Conservation (phyloP, 2,888 invertebrate species). For the Timema podura region DNA sequence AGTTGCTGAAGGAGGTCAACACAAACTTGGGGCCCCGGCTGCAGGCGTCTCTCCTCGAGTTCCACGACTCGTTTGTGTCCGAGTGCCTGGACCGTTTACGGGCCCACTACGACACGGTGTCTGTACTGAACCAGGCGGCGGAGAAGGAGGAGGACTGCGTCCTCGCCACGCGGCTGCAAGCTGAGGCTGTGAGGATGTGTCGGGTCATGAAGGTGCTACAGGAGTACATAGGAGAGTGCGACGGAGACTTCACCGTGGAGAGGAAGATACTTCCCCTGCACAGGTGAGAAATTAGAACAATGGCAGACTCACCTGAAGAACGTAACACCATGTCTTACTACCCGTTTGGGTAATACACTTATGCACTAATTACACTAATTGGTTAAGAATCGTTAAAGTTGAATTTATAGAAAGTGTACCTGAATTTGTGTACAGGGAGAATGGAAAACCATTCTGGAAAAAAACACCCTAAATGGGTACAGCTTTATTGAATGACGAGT, state of each 20-base stretch:
- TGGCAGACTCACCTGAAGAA: too few species aligned
- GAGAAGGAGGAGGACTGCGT: conserved; percentile 45
- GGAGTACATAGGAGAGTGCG: conserved; percentile 94
- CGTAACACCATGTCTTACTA: too few species aligned
- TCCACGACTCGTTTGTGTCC: conserved; percentile 88
- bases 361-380: too few species aligned
- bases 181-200: conserved; percentile 82
- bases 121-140: conserved; percentile 51
- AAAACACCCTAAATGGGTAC: too few species aligned
- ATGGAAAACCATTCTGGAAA: too few species aligned
- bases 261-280: conserved; percentile 84
- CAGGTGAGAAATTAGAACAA: conserved; percentile 45
- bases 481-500: too few species aligned
- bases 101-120: conserved; percentile 79
- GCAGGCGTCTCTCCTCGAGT: conserved; percentile 69
- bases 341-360: too few species aligned
- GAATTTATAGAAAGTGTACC: too few species aligned
- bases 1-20: conserved; percentile 86
- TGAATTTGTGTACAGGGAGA: too few species aligned
- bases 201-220: conserved; percentile 90
- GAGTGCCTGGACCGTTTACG: conserved; percentile 88
- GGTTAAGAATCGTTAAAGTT: too few species aligned
- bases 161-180: conserved; percentile 46
- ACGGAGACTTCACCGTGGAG: conserved; percentile 82
- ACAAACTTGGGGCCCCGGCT: conserved; percentile 88